Evolutionary conservation across 2,888 invertebrate species (phyloP), one percentile per base, ranked within the genome.

Genomic region (Protonemura montana): DNA sequence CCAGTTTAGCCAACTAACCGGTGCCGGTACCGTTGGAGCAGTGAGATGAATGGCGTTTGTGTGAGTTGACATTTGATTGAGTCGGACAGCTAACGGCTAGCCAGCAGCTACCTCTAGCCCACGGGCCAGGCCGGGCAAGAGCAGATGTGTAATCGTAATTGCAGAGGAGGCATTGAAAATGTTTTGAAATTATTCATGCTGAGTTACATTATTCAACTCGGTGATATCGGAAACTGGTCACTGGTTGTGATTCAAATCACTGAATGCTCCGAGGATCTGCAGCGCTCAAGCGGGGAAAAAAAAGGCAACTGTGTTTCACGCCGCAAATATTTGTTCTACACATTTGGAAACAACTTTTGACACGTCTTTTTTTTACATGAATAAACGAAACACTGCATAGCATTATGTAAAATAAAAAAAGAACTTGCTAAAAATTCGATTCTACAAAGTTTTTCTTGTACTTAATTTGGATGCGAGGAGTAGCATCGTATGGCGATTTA

Each of bases 101-200:
- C 35, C 35, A 35, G 35, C 35, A 35, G 35, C 35, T 35, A 35
- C 35, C 10, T 3, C 35, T 10, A 35, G 35, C 35, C 35, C 10
- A 35, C 35, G 5, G 35, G 10, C 35, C 35, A 10, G 35, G 16
- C 77, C 13, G 77, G 25, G 6, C 77, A 29, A 81, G 28, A 35
- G 81, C 81, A 81, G 81, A 81, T 81, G 29, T 28, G 30, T 29
- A 81, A 81, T 81, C 81, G 30, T 81, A 78, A 81, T 81, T 29
- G 81, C 81, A 81, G 81, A 30, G 81, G 30, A 59, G 28, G 81
- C 81, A 81, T 81, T 6, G 81, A 81, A 81, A 81, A 81, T 30
- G 29, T 30, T 81, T 30, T 30, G 81, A 81, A 59, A 81, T 81
- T 81, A 81, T 81, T 81, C 81, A 81, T 81, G 81, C 30, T 27